Evolutionary conservation across 2,888 invertebrate species (phyloP).

Genomic region (Drosophila kokeensis): DNA sequence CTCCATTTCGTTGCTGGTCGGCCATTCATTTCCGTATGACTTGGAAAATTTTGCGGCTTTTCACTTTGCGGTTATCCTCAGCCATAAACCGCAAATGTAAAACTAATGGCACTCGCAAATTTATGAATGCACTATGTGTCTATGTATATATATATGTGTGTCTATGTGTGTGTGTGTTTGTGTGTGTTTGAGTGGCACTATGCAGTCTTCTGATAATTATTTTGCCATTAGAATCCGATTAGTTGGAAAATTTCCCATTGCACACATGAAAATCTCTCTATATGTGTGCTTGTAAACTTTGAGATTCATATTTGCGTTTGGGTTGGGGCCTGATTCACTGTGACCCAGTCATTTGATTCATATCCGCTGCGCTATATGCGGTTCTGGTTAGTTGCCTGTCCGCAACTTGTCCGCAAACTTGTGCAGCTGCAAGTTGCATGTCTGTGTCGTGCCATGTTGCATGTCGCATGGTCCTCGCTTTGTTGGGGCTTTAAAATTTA

Average conservation of each 20-base stretch:
- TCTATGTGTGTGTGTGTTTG: constrained; percentile 29
- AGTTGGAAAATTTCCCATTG: constrained; percentile 79
- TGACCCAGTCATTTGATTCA: constrained; percentile 63
- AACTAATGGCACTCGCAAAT: constrained; percentile 83
- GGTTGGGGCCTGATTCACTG: constrained; percentile 12
- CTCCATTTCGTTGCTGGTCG: constrained; percentile 64
- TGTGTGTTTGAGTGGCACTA: constrained; percentile 54
- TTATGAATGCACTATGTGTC: constrained; percentile 67
- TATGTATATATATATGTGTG: background rate
- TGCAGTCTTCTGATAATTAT: constrained; percentile 82
- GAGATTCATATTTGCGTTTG: constrained; percentile 50
- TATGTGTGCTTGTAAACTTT: constrained; percentile 42
- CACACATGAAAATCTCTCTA: constrained; percentile 29
- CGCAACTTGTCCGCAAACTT: constrained; percentile 63
- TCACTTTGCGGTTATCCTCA: constrained; percentile 81
- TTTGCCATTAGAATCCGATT: constrained; percentile 85
- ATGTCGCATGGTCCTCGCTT: constrained; percentile 10
- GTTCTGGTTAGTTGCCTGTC: constrained; percentile 46
- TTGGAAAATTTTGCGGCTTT: constrained; percentile 80
- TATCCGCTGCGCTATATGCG: constrained; percentile 63
- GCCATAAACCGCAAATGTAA: constrained; percentile 83
- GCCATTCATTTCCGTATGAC: constrained; percentile 81
- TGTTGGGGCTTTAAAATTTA: constrained; percentile 59
- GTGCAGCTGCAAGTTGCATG: constrained; percentile 32
- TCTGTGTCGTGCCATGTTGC: constrained; percentile 17